Evolutionary conservation across 2,888 invertebrate species (phyloP).

Genomic region (Leptogaster cylindrica): DNA sequence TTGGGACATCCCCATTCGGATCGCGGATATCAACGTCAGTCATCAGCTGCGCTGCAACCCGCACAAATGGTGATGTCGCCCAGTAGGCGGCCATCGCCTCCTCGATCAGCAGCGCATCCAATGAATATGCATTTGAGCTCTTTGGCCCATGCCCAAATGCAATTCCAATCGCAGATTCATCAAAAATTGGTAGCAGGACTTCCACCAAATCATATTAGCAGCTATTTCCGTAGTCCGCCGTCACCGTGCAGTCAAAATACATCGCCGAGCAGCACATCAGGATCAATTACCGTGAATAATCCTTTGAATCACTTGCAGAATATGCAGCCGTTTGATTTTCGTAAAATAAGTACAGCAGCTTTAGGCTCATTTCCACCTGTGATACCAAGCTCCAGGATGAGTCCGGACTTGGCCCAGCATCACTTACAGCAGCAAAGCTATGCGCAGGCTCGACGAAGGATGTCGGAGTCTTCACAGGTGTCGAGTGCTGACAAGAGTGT

Average conservation of each 20-base stretch:
- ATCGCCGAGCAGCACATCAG: conserved; percentile 29
- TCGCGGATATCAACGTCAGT: conserved; percentile 58
- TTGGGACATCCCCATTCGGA: conserved; percentile 52
- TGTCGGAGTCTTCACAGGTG: conserved; percentile 61
- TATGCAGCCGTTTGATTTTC: conserved; percentile 95
- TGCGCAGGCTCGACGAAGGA: conserved; percentile 64
- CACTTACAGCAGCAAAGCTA: conserved; percentile 57
- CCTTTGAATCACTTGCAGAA: conserved; percentile 89
- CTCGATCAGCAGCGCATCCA: conserved; percentile 63
- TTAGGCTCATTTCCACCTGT: conserved; percentile 62
- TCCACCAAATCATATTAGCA: conserved; percentile 53
- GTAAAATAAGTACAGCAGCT: conserved; percentile 69
- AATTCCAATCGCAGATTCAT: conserved; percentile 60
- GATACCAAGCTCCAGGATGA: conserved; percentile 53
- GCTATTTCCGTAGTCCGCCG: conserved; percentile 58
- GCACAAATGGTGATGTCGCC: conserved; percentile 71
- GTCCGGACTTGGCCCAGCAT: conserved; percentile 59
- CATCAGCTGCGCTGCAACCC: conserved; percentile 54
- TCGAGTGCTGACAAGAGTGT: conserved; percentile 55
- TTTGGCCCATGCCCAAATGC: conserved; percentile 59
- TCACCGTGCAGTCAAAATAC: conserved; percentile 51
- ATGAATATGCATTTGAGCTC: conserved; percentile 61
- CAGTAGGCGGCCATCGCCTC: conserved; percentile 71
- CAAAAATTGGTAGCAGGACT: conserved; percentile 59
- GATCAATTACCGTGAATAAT: conserved; percentile 63